Evolutionary conservation across 2,888 invertebrate species (phyloP).

Genomic region (Agrotis clavis): DNA sequence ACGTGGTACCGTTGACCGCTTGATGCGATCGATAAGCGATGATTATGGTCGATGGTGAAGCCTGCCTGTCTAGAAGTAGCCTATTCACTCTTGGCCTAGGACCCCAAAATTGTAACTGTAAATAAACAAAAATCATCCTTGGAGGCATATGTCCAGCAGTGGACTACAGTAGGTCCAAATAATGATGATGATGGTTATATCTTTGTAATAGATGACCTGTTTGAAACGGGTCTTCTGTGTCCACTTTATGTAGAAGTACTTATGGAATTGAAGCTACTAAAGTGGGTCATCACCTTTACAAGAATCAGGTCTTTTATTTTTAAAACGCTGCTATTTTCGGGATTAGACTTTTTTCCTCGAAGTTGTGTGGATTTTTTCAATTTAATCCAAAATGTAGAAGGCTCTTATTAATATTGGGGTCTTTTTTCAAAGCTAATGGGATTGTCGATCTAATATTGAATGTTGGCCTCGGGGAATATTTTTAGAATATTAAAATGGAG

Average conservation of each 20-base stretch:
- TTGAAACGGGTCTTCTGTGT: no score
- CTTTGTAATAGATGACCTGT: no score
- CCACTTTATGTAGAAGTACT: neutral
- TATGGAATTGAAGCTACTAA: conserved; percentile 11
- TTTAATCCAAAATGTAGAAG: conserved; percentile 7
- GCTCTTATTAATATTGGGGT: conserved; percentile 7
- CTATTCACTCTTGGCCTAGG: no score
- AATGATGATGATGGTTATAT: no score
- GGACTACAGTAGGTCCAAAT: no score
- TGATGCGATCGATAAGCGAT: no score
- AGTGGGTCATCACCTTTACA: conserved; percentile 31
- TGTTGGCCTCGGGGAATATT: neutral
- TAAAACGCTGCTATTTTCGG: conserved; percentile 43
- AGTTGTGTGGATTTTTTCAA: conserved; percentile 22
- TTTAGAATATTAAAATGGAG: neutral
- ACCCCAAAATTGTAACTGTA: no score
- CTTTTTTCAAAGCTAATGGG: neutral
- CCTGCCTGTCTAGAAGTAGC: no score
- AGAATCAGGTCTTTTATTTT: conserved; percentile 47
- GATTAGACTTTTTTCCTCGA: neutral
- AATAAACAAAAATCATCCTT: no score
- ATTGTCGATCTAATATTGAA: neutral
- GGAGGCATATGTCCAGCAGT: no score
- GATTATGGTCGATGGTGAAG: no score
- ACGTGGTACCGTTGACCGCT: no score